A percentile compares a stretch with the other conserved stretches of the same genome.
These are phyloP conservation scores for Brachyhypopomus occidentalis DNA, from an alignment of 2,113 vertebrate genomes.

Conservation along the genomic window DNA sequence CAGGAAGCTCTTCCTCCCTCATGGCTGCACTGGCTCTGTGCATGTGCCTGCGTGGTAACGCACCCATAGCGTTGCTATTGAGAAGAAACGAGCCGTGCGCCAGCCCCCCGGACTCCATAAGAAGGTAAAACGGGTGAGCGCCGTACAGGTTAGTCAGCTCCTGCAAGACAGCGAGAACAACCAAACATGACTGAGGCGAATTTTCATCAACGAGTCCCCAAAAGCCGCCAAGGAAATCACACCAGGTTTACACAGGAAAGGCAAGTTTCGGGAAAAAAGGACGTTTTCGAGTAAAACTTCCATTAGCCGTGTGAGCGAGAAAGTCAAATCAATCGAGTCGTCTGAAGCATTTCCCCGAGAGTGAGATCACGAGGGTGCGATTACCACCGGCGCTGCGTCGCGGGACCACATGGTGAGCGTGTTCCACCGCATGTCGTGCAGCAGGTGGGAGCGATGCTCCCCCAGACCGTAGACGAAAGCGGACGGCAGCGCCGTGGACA, in stretches of 20 bases:
- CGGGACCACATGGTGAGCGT: conserved; percentile 88
- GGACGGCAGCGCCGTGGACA: conserved; percentile 77
- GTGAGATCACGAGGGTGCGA: background rate
- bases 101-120: conserved; percentile 78
- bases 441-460: conserved; percentile 80
- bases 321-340: background rate
- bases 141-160: conserved; percentile 85
- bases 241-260: too few species aligned
- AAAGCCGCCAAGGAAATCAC: too few species aligned
- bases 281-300: too few species aligned
- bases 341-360: background rate
- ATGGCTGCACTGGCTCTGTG: background rate
- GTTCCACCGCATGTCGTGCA: conserved; percentile 84
- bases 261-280: too few species aligned
- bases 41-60: conserved; percentile 26
- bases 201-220: too few species aligned
- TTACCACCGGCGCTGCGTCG: conserved; percentile 82
- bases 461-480: conserved; percentile 82
- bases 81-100: conserved; percentile 87
- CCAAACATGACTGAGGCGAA: background rate
- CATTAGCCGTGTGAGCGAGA: too few species aligned
- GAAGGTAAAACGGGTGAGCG: conserved; percentile 86
- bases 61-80: conserved; percentile 87
- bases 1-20: too few species aligned
- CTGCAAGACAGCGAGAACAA: conserved; percentile 58